These are phyloP conservation scores for Murina feae DNA, from an alignment of 2,113 vertebrate species.

Conservation along the genomic window DNA sequence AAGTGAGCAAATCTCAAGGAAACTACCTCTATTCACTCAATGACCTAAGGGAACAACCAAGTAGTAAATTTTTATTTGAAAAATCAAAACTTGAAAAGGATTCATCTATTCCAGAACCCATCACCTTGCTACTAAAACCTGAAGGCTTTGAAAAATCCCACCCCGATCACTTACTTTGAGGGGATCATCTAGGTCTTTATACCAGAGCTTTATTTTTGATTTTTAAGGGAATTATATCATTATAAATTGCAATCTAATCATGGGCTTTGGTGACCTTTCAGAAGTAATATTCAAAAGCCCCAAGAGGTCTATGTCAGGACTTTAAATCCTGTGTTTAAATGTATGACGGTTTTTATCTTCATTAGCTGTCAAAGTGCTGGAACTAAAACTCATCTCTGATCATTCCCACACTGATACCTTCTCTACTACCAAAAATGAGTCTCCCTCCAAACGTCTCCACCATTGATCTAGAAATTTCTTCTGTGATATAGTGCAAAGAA, in stretches of 20 bases:
- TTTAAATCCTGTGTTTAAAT: slow-evolving; percentile 38
- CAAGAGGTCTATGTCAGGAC: not conserved
- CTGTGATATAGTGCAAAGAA: not conserved
- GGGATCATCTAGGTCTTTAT: not conserved
- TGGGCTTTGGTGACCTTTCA: slow-evolving; percentile 30
- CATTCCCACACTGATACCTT: not conserved
- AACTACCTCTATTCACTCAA: not conserved
- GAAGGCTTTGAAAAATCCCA: not conserved
- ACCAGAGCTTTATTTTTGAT: not conserved
- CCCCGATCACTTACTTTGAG: not conserved
- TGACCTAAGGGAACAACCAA: not conserved
- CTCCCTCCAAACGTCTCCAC: not conserved
- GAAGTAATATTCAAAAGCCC: slow-evolving; percentile 28
- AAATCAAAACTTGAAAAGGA: not conserved
- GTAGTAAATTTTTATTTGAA: not conserved
- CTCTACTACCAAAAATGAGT: not conserved
- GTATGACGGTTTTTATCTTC: not conserved
- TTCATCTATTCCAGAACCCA: not conserved
- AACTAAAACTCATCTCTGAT: not conserved
- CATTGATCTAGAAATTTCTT: not conserved
- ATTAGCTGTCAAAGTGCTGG: not conserved
- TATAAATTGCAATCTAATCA: slow-evolving; percentile 22
- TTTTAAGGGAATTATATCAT: not conserved
- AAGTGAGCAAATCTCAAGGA: not conserved
- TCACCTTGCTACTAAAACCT: not conserved